These are phyloP conservation scores for Oostethus manadensis DNA, from an alignment of 2,113 vertebrate species.

Conservation along the genomic window DNA sequence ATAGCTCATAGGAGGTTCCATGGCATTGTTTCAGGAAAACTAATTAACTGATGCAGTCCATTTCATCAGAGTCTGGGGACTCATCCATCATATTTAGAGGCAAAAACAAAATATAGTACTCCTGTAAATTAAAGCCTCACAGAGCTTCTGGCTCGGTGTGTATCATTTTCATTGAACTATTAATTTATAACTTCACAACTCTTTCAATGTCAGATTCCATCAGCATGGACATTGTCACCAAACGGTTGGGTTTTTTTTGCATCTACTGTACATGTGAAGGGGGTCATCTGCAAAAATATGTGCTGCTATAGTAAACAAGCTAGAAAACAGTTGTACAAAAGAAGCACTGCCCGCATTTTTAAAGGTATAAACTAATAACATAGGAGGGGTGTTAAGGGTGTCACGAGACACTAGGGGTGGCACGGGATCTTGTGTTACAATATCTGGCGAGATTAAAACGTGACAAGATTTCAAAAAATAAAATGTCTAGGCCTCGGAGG, in stretches of 20 bases:
- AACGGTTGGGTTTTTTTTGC: constrained; percentile 13
- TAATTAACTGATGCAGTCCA: constrained; percentile 74
- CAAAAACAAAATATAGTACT: constrained; percentile 68
- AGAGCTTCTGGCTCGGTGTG: constrained; percentile 42
- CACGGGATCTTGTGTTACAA: too few species aligned
- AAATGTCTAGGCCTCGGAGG: too few species aligned
- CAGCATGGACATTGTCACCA: constrained; percentile 21
- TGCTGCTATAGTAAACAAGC: too few species aligned
- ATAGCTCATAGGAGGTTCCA: constrained; percentile 20
- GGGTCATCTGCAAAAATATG: too few species aligned
- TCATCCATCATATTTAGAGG: constrained; percentile 62
- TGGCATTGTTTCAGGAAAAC: constrained; percentile 59
- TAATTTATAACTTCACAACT: constrained; percentile 49
- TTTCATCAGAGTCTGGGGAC: constrained; percentile 62
- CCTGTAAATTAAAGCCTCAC: constrained; percentile 64
- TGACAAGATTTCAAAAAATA: too few species aligned
- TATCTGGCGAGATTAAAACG: too few species aligned
- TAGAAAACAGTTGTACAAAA: too few species aligned
- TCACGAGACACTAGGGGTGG: too few species aligned
- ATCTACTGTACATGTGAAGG: too few species aligned
- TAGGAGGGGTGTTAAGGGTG: too few species aligned
- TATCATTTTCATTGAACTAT: constrained; percentile 54
- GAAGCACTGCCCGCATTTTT: too few species aligned
- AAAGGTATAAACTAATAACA: too few species aligned
- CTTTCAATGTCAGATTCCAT: constrained; percentile 30